phyloP scores from a whole-genome alignment of 1,140 invertebrate genomes.

The Ericerus pela region DNA sequence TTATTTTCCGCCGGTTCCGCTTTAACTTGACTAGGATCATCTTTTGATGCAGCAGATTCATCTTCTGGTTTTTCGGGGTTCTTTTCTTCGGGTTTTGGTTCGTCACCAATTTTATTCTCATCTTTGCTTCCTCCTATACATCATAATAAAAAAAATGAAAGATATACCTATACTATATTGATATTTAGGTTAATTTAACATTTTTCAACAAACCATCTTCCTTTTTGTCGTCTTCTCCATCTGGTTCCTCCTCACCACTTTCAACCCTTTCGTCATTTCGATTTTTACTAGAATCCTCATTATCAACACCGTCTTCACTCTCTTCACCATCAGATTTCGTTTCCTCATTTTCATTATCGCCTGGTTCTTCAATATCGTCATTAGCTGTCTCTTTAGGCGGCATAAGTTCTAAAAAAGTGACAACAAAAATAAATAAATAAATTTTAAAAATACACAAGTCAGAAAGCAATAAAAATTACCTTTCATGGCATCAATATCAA shows the following conservation, averaged over 20 bases:
- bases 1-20: slow-evolving; percentile 24
- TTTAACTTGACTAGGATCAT: slow-evolving; percentile 36
- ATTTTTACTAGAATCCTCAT: slow-evolving; percentile 23
- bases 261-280: slow-evolving; percentile 18
- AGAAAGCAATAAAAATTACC: slow-evolving; percentile 21
- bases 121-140: slow-evolving; percentile 25
- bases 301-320: slow-evolving; percentile 25
- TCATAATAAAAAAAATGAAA: not conserved
- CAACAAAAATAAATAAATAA: not conserved
- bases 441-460: not conserved
- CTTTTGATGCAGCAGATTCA: slow-evolving; percentile 39
- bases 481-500: slow-evolving; percentile 67
- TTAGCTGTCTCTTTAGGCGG: not conserved
- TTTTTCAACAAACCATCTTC: slow-evolving; percentile 22
- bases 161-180: not conserved
- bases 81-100: slow-evolving; percentile 29
- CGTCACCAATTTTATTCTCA: slow-evolving; percentile 28
- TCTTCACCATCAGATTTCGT: slow-evolving; percentile 21
- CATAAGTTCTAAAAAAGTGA: not conserved
- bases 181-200: not conserved
- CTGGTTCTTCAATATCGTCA: slow-evolving; percentile 17
- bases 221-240: slow-evolving; percentile 22
- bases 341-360: slow-evolving; percentile 20
- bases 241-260: slow-evolving; percentile 22
- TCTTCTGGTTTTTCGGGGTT: slow-evolving; percentile 33